Evolutionary conservation across 2,888 invertebrate genomes (phyloP).

Genomic region (Noctua comes): DNA sequence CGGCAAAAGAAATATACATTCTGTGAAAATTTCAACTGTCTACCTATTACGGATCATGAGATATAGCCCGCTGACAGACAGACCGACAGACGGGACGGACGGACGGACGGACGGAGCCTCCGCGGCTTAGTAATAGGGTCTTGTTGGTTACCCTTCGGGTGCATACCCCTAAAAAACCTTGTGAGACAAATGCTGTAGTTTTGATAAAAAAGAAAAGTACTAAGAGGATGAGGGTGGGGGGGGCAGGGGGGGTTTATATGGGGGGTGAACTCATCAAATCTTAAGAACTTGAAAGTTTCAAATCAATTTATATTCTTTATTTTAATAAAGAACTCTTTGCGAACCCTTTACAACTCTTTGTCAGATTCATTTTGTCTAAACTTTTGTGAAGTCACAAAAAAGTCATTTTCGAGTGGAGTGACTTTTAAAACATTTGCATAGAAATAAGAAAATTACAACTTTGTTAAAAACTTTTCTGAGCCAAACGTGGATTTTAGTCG

Average conservation of each 20-base stretch:
- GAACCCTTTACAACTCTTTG: conserved; percentile 38
- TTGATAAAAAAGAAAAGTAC: not conserved
- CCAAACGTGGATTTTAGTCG: conserved; percentile 42
- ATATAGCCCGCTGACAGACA: too few relatives aligned
- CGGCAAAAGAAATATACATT: too few relatives aligned
- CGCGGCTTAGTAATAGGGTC: too few relatives aligned
- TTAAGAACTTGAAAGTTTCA: conserved; percentile 1
- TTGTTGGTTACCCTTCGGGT: too few relatives aligned
- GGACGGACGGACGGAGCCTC: too few relatives aligned
- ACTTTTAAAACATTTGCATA: conserved; percentile 66
- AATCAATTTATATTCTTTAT: conserved; percentile 27
- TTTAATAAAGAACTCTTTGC: conserved; percentile 3
- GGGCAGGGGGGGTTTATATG: not conserved
- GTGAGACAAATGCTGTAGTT: not conserved
- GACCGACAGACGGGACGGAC: too few relatives aligned
- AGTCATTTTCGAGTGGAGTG: conserved; percentile 42
- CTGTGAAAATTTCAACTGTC: too few relatives aligned
- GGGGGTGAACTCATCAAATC: not conserved
- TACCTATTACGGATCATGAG: too few relatives aligned
- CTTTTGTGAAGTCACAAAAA: conserved; percentile 58
- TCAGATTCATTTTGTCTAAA: conserved; percentile 49
- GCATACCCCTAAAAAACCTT: not conserved
- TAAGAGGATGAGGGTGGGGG: too few relatives aligned
- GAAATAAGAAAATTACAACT: conserved; percentile 66
- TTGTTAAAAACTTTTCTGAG: conserved; percentile 52